These are phyloP conservation scores for Capromys pilorides DNA, from an alignment of 2,797 vertebrate genomes.

Conservation along the genomic window DNA sequence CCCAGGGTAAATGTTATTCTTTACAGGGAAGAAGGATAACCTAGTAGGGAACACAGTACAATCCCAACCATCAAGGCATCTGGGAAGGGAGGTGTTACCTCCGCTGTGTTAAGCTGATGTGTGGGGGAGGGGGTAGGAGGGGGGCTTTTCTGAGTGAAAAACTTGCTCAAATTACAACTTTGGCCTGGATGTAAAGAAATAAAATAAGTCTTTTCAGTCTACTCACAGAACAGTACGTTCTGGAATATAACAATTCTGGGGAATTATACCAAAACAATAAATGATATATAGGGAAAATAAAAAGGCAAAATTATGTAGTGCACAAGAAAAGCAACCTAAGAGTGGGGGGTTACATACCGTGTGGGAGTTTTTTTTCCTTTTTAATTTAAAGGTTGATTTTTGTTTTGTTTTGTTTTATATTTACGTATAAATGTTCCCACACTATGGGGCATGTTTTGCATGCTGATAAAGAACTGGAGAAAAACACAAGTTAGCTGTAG, in stretches of 20 bases:
- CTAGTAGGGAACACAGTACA: conserved; percentile 92
- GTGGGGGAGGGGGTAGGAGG: too few species aligned
- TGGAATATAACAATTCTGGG: conserved; percentile 84
- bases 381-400: conserved; percentile 81
- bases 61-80: conserved; percentile 92
- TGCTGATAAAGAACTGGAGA: conserved; percentile 81
- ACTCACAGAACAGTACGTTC: conserved; percentile 87
- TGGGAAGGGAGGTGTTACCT: conserved; percentile 96
- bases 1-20: conserved; percentile 98
- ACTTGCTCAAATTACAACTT: conserved; percentile 90
- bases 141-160: conserved; percentile 93
- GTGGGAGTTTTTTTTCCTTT: conserved; percentile 82
- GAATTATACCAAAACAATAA: conserved; percentile 86
- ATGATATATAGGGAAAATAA: conserved; percentile 85
- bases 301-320: conserved; percentile 84
- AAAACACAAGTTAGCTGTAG: neutral
- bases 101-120: conserved; percentile 92
- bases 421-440: conserved; percentile 82
- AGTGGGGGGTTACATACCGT: conserved; percentile 84
- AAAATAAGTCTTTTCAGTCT: conserved; percentile 80
- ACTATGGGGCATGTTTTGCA: conserved; percentile 87
- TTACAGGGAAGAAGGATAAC: conserved; percentile 95
- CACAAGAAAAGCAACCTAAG: conserved; percentile 86
- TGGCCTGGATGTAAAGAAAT: conserved; percentile 89
- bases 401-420: too few species aligned